phyloP scores from a whole-genome alignment of 2,797 vertebrate genomes.

The Bucorvus abyssinicus region DNA sequence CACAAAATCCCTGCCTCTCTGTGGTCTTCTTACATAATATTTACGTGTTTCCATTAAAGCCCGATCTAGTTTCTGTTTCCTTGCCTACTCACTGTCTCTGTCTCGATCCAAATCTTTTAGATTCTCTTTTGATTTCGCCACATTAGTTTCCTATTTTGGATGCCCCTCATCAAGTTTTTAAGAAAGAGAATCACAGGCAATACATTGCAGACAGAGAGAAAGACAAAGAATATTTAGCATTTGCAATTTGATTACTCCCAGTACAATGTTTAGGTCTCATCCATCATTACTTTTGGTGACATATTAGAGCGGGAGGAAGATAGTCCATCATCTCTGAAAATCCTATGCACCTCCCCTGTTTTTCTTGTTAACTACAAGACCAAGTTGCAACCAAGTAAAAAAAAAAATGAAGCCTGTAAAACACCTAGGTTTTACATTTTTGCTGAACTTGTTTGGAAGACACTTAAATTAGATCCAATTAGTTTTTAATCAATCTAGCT shows the following conservation, averaged over 20 bases:
- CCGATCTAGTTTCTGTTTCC: not conserved
- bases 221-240: not conserved
- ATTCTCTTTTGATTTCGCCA: not conserved
- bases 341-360: not conserved
- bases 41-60: not conserved
- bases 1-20: not conserved
- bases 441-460: conserved; percentile 40
- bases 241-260: not conserved
- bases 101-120: not conserved
- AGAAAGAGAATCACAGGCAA: not conserved
- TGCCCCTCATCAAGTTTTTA: not conserved
- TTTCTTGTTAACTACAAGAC: not conserved
- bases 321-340: not conserved
- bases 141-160: not conserved
- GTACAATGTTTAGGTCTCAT: not conserved
- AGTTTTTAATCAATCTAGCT: conserved; percentile 39
- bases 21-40: not conserved
- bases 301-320: not conserved
- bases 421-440: not conserved
- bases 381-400: not conserved
- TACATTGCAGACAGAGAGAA: not conserved
- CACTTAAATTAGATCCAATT: conserved; percentile 44
- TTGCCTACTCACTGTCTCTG: not conserved
- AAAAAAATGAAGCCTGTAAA: not conserved
- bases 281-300: not conserved